These are phyloP conservation scores for Brevimyrus niger DNA, from an alignment of 2,113 vertebrate species.

Conservation along the genomic window DNA sequence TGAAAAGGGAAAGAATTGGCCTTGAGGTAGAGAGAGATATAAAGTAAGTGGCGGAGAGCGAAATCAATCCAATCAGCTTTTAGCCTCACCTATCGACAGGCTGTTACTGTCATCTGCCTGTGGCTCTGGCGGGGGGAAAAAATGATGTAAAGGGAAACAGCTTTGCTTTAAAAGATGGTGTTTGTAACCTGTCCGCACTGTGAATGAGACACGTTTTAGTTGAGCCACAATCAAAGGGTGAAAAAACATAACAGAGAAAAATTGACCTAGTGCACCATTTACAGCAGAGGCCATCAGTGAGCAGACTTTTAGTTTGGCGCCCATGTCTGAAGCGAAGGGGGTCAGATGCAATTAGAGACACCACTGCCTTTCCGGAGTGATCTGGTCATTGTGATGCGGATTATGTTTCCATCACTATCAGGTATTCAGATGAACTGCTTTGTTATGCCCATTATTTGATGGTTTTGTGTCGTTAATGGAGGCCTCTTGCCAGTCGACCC, in stretches of 20 bases:
- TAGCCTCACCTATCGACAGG: background rate
- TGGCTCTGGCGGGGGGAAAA: background rate
- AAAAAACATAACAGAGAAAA: background rate
- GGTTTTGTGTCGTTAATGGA: background rate
- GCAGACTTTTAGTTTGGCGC: background rate
- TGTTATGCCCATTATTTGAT: background rate
- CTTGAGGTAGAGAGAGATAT: background rate
- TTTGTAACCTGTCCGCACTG: background rate
- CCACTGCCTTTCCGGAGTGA: background rate
- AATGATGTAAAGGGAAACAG: background rate
- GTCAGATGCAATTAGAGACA: background rate
- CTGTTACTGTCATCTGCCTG: background rate
- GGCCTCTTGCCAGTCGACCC: background rate
- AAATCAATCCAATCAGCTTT: slow-evolving; percentile 1
- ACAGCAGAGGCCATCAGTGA: background rate
- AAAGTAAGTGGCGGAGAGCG: background rate
- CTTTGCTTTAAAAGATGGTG: background rate
- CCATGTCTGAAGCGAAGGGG: background rate
- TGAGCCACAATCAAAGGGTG: background rate
- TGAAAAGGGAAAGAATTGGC: background rate
- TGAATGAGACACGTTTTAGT: background rate
- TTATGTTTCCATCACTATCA: background rate
- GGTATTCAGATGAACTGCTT: background rate
- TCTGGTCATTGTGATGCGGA: background rate
- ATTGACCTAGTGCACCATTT: background rate